Evolutionary conservation across 2,113 vertebrate genomes (phyloP), one percentile per base, ranked within the genome.

Genomic region (Daphoenositta chrysoptera): DNA sequence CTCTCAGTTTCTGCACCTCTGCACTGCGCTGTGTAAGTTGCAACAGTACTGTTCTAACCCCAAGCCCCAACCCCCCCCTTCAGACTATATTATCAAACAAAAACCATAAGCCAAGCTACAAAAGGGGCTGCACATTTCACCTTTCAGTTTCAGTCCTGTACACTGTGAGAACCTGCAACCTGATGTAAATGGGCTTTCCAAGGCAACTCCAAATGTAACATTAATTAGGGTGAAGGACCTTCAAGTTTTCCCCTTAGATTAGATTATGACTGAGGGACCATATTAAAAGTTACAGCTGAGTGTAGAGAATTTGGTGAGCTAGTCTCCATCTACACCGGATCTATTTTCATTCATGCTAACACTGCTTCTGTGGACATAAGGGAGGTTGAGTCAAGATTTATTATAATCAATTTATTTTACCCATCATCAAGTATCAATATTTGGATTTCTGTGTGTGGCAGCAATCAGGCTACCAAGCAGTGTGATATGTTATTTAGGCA

Each of bases 51-150:
- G n/a, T 27, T 23, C 42, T 45, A 6, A 33, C 17, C 8, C 7
- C 26, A 69, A 48, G 7, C 5, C 8, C 2, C 50, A 51, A 30
- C 26, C 1, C 6, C 2, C 6, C 5, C 0, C 13, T 48, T 76
- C 44, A 39, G n/a, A 50, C 19, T 21, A 1, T 6, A 51, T 56
- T 83, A 73, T 81, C 35, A 66, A 77, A 61, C 11, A 79, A 90
- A 79, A 71, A 45, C 26, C 3, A 1, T 24, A 10, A 69, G 5
- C 12, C 56, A 88, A 80, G 14, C 24, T 80, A 65, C 61, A 78
- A 50, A 80, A 42, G 1, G 4, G 9, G 10, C 15, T 51, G 65
- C 22, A 11, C 3, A 13, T 72, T 53, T 69, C 37, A 12, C 13
- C 40, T 69, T 50, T 57, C 20, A 30, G 26, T 27, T 42, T 72